Conservation (phyloP, 2,113 vertebrate genomes). For the Ancistrus triradiatus region DNA sequence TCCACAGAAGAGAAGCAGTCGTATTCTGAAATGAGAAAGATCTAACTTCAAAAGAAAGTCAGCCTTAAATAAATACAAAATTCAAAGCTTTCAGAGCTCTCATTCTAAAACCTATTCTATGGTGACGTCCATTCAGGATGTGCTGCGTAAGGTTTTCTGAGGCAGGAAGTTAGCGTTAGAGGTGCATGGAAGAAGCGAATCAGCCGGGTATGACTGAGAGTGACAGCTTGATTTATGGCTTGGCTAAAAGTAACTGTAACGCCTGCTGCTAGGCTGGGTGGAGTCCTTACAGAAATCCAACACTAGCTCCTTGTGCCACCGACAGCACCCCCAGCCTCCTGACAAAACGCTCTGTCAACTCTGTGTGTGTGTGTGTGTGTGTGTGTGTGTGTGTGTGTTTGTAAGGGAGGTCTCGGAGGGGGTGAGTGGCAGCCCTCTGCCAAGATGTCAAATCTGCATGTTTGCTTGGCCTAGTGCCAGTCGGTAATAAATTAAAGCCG, state of each 20-base stretch:
- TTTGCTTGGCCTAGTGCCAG: conserved; percentile 45
- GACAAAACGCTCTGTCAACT: conserved; percentile 40
- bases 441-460: conserved; percentile 47
- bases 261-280: conserved; percentile 43
- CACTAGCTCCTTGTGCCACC: conserved; percentile 27
- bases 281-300: conserved; percentile 38
- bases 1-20: too few relatives aligned
- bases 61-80: background rate
- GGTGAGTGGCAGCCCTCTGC: conserved; percentile 39
- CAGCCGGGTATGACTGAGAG: conserved; percentile 41
- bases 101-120: conserved; percentile 11
- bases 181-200: conserved; percentile 14
- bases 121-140: conserved; percentile 39
- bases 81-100: background rate
- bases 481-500: conserved; percentile 47
- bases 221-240: conserved; percentile 58
- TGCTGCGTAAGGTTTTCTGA: conserved; percentile 24
- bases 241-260: conserved; percentile 51
- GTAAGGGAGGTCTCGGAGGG: conserved; percentile 9
- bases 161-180: conserved; percentile 29
- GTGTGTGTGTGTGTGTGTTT: conserved; percentile 27
- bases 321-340: conserved; percentile 17
- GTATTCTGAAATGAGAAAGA: too few relatives aligned
- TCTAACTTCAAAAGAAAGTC: background rate
- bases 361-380: conserved; percentile 23